A percentile compares a stretch with the other conserved stretches of the same genome.
These are phyloP conservation scores for Stenolophus ochropezus DNA, from an alignment of 2,888 invertebrate genomes.

Conservation along the genomic window DNA sequence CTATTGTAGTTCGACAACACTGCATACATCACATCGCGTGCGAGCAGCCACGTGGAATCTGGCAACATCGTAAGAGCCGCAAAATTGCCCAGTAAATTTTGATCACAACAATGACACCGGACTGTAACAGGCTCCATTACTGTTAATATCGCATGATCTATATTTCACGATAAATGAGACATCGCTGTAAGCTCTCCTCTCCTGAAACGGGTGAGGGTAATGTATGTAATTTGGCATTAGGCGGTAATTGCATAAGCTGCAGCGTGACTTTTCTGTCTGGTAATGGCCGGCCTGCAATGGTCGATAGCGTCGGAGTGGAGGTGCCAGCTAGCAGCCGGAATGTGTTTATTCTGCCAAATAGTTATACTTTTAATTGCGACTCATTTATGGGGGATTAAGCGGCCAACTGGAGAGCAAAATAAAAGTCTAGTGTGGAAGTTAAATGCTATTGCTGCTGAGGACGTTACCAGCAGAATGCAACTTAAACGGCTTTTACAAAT, in stretches of 20 bases:
- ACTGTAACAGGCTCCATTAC: slow-evolving; percentile 55
- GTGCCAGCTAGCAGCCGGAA: slow-evolving; percentile 49
- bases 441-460: slow-evolving; percentile 49
- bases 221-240: slow-evolving; percentile 60
- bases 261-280: slow-evolving; percentile 57
- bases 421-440: slow-evolving; percentile 42
- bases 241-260: slow-evolving; percentile 58
- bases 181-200: slow-evolving; percentile 9
- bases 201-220: slow-evolving; percentile 7
- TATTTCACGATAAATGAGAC: slow-evolving; percentile 51
- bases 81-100: slow-evolving; percentile 59
- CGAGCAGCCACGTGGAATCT: neutral
- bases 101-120: slow-evolving; percentile 58
- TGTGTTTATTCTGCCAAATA: slow-evolving; percentile 59
- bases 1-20: slow-evolving; percentile 41
- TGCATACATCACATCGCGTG: slow-evolving; percentile 52
- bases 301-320: slow-evolving; percentile 24
- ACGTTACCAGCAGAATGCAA: slow-evolving; percentile 25
- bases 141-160: slow-evolving; percentile 58
- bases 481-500: slow-evolving; percentile 11
- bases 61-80: slow-evolving; percentile 31
- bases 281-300: slow-evolving; percentile 33
- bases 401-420: slow-evolving; percentile 46
- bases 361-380: slow-evolving; percentile 57
- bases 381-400: slow-evolving; percentile 56